Evolutionary conservation across 2,797 vertebrate genomes (phyloP).

Genomic region (Monodelphis domestica): DNA sequence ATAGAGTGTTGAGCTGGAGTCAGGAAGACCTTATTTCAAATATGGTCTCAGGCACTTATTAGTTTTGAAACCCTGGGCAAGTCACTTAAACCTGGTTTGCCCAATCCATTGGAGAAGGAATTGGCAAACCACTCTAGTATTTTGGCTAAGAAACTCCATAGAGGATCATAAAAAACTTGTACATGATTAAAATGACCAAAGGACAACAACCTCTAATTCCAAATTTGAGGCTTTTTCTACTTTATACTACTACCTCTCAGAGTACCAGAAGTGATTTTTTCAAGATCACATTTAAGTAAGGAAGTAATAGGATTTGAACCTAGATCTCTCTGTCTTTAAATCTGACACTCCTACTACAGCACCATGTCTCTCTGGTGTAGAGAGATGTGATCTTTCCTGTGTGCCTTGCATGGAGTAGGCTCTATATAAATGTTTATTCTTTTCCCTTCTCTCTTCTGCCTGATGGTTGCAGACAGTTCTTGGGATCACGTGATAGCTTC

Average conservation of each 20-base stretch:
- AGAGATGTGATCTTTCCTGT: not conserved
- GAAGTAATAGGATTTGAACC: not conserved
- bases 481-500: not conserved
- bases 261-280: not conserved
- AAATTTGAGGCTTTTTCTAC: not conserved
- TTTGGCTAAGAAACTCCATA: not conserved
- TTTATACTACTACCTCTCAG: not conserved
- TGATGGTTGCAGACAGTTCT: not conserved
- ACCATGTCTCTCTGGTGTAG: not conserved
- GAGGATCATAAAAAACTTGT: too few species aligned
- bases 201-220: too few species aligned
- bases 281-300: not conserved
- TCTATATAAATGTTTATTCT: not conserved
- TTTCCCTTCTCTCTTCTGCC: not conserved
- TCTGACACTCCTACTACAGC: not conserved
- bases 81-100: too few species aligned
- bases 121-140: not conserved
- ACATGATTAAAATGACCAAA: not conserved
- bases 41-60: too few species aligned
- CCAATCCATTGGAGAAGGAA: not conserved
- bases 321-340: not conserved
- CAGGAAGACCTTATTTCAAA: too few species aligned
- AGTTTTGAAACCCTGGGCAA: too few species aligned
- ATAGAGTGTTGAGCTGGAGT: too few species aligned
- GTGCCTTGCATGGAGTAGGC: not conserved